Base-by-base conservation (phyloP, 2,888 invertebrate species). In the Heliconius charithonia region DNA sequence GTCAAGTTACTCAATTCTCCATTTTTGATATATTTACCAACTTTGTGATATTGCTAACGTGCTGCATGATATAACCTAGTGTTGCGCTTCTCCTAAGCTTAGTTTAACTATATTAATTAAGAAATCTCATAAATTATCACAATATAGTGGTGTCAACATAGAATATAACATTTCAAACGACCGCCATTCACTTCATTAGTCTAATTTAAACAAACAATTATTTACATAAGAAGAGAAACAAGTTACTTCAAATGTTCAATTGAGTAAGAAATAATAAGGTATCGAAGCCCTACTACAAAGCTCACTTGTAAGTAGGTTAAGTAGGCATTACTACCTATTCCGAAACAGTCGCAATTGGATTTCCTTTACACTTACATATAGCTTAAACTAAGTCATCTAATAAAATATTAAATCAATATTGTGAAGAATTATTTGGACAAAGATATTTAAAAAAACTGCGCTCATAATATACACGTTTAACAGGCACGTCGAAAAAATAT, bases 271-370 rank as follows among this genome's bases (percentile, higher is more conserved):
- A 81, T 75, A 82, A 83, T 83, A 81, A 89, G 86, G 86, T 83
- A 84, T 86, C 80, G 91, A 92, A 90, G 87, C 90, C 91, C 84
- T 89, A 90, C 75, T 86, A 79, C 85, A 85, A 85, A 86, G 86
- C 85, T 85, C 80, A 83, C 83, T 81, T 84, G 78, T 86, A 91
- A 89, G 87, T 90, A 86, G 91, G 91, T 89, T 92, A 90, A 90
- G 86, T 86, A 84, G 86, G 84, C 83, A 86, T 85, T 86, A 89
- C 86, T 86, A 83, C 84, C 85, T 89, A 88, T 89, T 89, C 87
- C 86, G 86, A 87, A 88, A 82, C 84, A 82, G 83, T 84, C 84
- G 80, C 82, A 80, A 82, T 79, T 80, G 71, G 75, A 81, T 79
- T 79, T 78, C 65, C 69, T 78, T 77, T 73, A 65, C 59, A 37